Percentiles rank a stretch among this genome's conserved stretches.
Conservation (phyloP, 2,113 vertebrate species). For the Aspiorhynchus laticeps region DNA sequence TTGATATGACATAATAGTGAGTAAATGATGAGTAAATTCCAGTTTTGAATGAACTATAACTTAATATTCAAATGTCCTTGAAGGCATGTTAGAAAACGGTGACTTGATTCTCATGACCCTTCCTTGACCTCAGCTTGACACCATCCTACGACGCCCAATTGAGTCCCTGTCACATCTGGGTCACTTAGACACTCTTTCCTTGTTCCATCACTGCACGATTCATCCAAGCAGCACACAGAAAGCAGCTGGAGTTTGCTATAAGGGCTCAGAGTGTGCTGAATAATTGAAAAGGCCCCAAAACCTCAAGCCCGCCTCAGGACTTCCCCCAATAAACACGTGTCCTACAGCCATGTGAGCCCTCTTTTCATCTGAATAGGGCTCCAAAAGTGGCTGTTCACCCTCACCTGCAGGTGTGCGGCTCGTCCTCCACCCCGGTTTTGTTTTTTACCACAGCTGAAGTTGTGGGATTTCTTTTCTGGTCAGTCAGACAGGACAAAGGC, state of each 20-base stretch:
- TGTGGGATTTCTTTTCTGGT: slow-evolving; percentile 13
- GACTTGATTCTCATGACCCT: slow-evolving; percentile 28
- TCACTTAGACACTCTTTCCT: neutral
- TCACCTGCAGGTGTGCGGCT: slow-evolving; percentile 39
- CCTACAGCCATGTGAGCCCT: neutral
- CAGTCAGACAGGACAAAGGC: slow-evolving; percentile 33
- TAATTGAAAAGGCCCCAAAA: slow-evolving; percentile 49
- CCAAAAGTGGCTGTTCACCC: slow-evolving; percentile 24
- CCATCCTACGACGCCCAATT: neutral
- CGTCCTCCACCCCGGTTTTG: neutral
- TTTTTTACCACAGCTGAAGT: slow-evolving; percentile 14
- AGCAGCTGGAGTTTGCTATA: slow-evolving; percentile 28
- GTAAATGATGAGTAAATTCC: neutral
- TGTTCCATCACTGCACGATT: slow-evolving; percentile 31
- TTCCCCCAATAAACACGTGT: neutral
- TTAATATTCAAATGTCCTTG: neutral
- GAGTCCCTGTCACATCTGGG: slow-evolving; percentile 26
- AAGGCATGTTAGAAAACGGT: slow-evolving; percentile 6
- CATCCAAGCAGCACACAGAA: slow-evolving; percentile 24
- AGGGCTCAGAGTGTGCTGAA: slow-evolving; percentile 41
- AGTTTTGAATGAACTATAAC: neutral
- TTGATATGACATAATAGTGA: neutral
- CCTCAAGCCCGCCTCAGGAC: slow-evolving; percentile 10
- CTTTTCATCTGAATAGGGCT: neutral
- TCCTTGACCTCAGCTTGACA: slow-evolving; percentile 3